Evolutionary conservation across 1,140 invertebrate species (phyloP), one percentile per base, ranked within the genome.

Genomic region (Acromyrmex charruanus): DNA sequence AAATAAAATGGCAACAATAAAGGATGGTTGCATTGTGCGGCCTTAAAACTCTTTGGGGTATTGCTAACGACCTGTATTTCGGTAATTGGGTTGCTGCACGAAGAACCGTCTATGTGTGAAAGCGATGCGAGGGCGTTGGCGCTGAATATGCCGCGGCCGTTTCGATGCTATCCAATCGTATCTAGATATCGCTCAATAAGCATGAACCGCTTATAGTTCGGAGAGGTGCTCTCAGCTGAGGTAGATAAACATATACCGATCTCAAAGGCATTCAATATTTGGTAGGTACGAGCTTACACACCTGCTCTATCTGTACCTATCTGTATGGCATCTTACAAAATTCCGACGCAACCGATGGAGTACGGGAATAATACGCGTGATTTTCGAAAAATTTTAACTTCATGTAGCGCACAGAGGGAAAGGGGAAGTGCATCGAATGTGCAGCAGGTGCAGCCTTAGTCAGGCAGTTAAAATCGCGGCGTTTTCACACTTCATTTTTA

Each of bases 61-160:
- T 91, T 63, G 84, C 85, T 91, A 92, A 92, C 88, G 90, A 91
- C 61, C 77, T 85, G 84, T 85, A 84, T 84, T 49, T 80, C 63
- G 85, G 88, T 91, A 91, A 91, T 91, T 92, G 91, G 90, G 89
- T 51, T 65, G 55, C 68, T 18, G 82, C 25, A 59, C 31, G 51
- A 14, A 25, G 63, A 51, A 71, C 59, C 77, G 35, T 88, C 77
- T 59, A 88, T 77, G 86, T 85, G 65, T 77, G 90, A 82, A 85
- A 77, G 88, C 71, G 75, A 86, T 65, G 82, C 25, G 61, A 49
- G 82, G 87, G 88, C 86, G 81, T 89, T 71, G 88, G 25, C 77
- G 65, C 75, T 44, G 61, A 55, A 55, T 65, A 49, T 39, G 51
- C 65, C 25, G 49, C 35, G 35, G 35, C 35, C 35, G 35, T 44